Evolutionary conservation across 2,888 invertebrate genomes (phyloP).

Genomic region (Polietes domitor): DNA sequence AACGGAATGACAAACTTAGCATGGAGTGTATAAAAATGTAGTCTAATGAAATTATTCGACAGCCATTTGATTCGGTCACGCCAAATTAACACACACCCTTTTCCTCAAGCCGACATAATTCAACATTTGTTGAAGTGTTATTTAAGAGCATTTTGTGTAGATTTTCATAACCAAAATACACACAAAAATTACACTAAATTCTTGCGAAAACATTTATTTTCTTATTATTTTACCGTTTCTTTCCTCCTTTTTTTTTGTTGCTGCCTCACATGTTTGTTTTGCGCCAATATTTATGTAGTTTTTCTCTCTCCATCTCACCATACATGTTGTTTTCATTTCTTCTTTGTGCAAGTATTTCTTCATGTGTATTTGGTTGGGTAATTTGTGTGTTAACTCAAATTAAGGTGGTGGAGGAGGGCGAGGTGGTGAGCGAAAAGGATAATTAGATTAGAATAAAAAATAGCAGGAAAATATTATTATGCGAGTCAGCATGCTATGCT

Average conservation of each 20-base stretch:
- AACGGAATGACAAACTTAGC: too few relatives aligned
- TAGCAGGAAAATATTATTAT: background rate
- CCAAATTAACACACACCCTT: too few relatives aligned
- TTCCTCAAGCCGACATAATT: too few relatives aligned
- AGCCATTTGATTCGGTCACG: too few relatives aligned
- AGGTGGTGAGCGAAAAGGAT: background rate
- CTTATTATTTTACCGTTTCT: constrained; percentile 18
- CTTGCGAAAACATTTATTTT: constrained; percentile 53
- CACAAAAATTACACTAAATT: constrained; percentile 20
- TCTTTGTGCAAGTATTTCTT: background rate
- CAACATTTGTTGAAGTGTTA: background rate
- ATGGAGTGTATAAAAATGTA: too few relatives aligned
- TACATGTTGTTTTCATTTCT: background rate
- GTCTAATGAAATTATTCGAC: too few relatives aligned
- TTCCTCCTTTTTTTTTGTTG: constrained; percentile 7
- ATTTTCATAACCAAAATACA: constrained; percentile 26
- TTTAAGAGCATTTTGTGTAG: constrained; percentile 9
- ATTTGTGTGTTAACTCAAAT: background rate
- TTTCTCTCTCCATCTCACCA: background rate
- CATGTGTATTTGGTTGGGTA: background rate
- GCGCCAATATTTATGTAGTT: background rate
- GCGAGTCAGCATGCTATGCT: too few relatives aligned
- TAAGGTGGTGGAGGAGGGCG: background rate
- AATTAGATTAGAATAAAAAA: background rate
- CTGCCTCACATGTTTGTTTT: background rate